phyloP scores from a whole-genome alignment of 2,888 invertebrate species.

The Scaptomyza flava region DNA sequence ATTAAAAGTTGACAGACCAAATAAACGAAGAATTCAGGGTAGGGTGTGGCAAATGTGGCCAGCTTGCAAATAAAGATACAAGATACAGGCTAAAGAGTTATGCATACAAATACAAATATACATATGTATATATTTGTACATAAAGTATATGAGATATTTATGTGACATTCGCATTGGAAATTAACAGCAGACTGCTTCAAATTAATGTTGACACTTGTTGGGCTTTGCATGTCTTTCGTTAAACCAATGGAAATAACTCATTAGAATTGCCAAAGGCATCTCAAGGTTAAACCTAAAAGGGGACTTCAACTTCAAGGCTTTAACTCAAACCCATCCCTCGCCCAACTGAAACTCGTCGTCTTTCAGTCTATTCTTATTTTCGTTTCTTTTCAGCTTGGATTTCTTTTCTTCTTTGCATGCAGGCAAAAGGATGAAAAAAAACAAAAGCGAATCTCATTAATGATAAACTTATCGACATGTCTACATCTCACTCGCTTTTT shows the following conservation, averaged over 20 bases:
- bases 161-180: conserved; percentile 68
- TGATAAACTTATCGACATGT: conserved; percentile 42
- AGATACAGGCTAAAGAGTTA: conserved; percentile 37
- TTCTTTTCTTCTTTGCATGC: conserved; percentile 8
- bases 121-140: conserved; percentile 17
- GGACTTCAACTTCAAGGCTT: conserved; percentile 21
- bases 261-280: conserved; percentile 55
- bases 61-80: conserved; percentile 47
- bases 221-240: conserved; percentile 38
- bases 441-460: conserved; percentile 59
- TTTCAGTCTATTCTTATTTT: conserved; percentile 9
- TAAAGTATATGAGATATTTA: conserved; percentile 65
- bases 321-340: conserved; percentile 6
- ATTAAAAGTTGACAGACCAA: conserved; percentile 67
- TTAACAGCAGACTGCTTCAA: conserved; percentile 64
- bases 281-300: conserved; percentile 54
- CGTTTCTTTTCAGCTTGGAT: conserved; percentile 1
- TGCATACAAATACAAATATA: conserved; percentile 4
- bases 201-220: conserved; percentile 79
- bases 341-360: conserved; percentile 1
- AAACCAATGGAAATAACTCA: conserved; percentile 54
- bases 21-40: conserved; percentile 61
- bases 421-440: conserved; percentile 12
- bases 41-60: conserved; percentile 68
- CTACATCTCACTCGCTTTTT: conserved; percentile 26